Evolutionary conservation across 2,797 vertebrate species (phyloP), one percentile per base, ranked within the genome.

Genomic region (Coranthus polyacanthus): DNA sequence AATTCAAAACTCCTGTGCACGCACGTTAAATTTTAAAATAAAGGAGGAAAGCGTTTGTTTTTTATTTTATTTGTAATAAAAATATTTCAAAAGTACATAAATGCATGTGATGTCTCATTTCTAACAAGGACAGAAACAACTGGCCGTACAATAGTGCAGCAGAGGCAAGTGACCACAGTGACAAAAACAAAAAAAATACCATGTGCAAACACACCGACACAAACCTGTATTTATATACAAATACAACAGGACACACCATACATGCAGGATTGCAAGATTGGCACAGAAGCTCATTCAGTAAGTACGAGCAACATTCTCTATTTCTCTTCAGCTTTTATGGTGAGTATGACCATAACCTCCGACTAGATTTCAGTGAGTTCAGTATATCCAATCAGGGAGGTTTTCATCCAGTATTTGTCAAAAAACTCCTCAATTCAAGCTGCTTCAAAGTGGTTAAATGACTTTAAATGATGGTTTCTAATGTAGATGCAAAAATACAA

Each of bases 11-110:
- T 50, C 20, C 16, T 67, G 17, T 29, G 52, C 17, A 12, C 12
- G 34, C 7, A 21, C 12, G 26, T 62, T n/a, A 24, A 26, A 47
- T 29, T 61, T 38, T 58, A 9, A 34, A 53, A 72, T 32, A 59
- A 42, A 49, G n/a, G 58, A 56, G 13, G 75, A 13, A 67, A 52
- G 6, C 6, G 15, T 50, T n/a, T n/a, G n/a, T n/a, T 39, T 60
- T 91, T 79, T 72, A 79, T 73, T 87, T 56, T 75, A 55, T 39
- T 69, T 72, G 37, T 81, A 81, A 85, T 64, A 85, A 71, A 55
- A 64, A 56, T 34, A 39, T 60, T 26, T 16, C 12, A 38, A 70
- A 83, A 51, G 11, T 38, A 47, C 10, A 16, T 52, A 24, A 45
- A 75, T 38, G n/a, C n/a, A n/a, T n/a, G n/a, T 12, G 8, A 45